Base-by-base conservation (phyloP, 1,140 invertebrate genomes). In the Drosophila azteca region DNA sequence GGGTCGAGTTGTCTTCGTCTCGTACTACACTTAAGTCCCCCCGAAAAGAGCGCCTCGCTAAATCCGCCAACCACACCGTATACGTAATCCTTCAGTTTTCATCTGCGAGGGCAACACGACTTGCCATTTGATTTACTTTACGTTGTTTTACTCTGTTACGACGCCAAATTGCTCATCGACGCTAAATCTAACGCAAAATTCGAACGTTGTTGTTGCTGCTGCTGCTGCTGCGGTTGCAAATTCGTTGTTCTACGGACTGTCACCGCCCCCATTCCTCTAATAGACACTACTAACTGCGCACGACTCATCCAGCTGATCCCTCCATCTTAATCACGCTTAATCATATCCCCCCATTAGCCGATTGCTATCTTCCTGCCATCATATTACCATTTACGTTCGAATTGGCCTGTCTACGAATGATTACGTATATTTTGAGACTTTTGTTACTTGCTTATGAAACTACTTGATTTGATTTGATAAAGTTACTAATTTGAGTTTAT, bases 391-490 rank as follows among this genome's bases (percentile, higher is more conserved):
- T 88, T 87, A 48, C 59, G 62, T 85, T 85, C 51, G 17, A 82
- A 88, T 82, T 81, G 82, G 83, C 82, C 57, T 70, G 15, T 68
- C 64, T 83, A 70, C 75, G 79, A 79, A 82, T 75, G 79, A 75
- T 73, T 81, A 67, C 72, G 24, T 62, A 43, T 49, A 49, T 58
- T 68, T 59, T 57, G 20, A 60, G 8, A 66, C 44, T 67, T 79
- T 63, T 64, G 39, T 39, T 39, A 3, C 11, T 39, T 13, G 35
- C 35, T 39, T 39, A 39, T 11, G 35, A 39, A 39, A 5, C 24
- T 3, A 26, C 5, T 26, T 13, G 35, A 39, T 13, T 39, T 11
- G 11, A 5, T 64, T 46, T 70, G 24, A 45, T 11, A 29, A 35
- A 11, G 8, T 22, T 3, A n/a, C 24, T 57, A 15, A 3, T 6